These are phyloP conservation scores for Climacteris rufus DNA, from an alignment of 2,113 vertebrate genomes.

Conservation along the genomic window DNA sequence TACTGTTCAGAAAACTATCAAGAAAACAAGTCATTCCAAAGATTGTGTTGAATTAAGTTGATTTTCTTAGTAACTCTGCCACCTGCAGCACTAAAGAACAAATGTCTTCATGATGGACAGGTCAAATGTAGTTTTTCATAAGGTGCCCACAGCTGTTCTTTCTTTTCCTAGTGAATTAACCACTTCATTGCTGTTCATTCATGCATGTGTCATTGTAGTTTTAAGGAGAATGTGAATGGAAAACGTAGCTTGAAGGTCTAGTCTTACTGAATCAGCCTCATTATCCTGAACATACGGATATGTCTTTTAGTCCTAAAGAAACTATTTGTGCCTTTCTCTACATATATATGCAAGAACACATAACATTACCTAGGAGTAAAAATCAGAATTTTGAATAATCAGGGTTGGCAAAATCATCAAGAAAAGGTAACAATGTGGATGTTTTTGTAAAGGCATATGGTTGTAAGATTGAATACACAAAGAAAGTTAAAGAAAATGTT, in stretches of 20 bases:
- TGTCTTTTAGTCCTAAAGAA: constrained; percentile 21
- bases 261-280: constrained; percentile 43
- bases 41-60: constrained; percentile 24
- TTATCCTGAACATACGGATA: constrained; percentile 15
- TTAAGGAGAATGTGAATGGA: constrained; percentile 47
- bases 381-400: background rate
- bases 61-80: constrained; percentile 54
- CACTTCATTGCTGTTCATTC: constrained; percentile 57
- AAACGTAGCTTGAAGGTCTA: constrained; percentile 51
- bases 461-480: background rate
- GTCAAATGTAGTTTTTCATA: constrained; percentile 53
- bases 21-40: constrained; percentile 18
- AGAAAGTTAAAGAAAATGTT: background rate
- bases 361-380: background rate
- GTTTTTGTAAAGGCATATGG: background rate
- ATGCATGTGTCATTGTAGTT: constrained; percentile 45
- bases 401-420: background rate
- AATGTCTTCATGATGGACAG: constrained; percentile 52
- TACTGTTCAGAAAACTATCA: constrained; percentile 32
- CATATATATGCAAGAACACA: background rate
- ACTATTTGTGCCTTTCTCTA: constrained; percentile 15
- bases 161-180: constrained; percentile 53
- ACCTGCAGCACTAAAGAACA: constrained; percentile 55
- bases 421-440: background rate
- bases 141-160: constrained; percentile 55